Base-by-base conservation (phyloP, 2,113 vertebrate species). In the Carettochelys insculpta region DNA sequence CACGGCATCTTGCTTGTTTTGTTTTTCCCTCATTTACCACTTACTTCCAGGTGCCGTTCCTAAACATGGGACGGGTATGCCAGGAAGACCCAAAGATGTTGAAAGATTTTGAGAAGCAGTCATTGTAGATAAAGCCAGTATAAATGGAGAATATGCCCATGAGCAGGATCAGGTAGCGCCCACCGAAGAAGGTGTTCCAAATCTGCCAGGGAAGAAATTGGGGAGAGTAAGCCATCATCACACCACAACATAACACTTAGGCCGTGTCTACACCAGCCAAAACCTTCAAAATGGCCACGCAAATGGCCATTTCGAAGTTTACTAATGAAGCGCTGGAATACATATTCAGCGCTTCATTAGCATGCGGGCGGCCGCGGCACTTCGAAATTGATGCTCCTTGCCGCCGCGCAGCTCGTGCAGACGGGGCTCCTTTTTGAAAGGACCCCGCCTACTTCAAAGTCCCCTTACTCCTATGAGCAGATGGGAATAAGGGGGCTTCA, bases 101-200 rank as follows among this genome's bases (percentile, higher is more conserved):
- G 88, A 99, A 91, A 0, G 99, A 98, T 96, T 99, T 99, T 91
- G 99, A 98, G 98, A 99, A 99, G 94, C 99, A 99, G 97, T 99
- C 99, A 0, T 99, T 99, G 97, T 99, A 99, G 95, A 99, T 99
- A 90, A 99, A 98, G 61, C 99, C 99, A 0, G 99, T 99, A 97
- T 99, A 99, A 92, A 99, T 96, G 58, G 99, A 99, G 94, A 99
- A 99, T 52, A 99, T 96, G 17, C 98, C 98, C 99, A 99, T 99
- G 90, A 99, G 98, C 11, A 99, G 97, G 90, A 99, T 99, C 93
- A 99, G 97, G 93, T 99, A 99, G 65, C 99, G 98, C 1, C 99
- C 99, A 0, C 97, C 96, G 94, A 99, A 99, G 96, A 99, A 99
- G 5, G 97, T 99, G 25, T 96, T 98, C 99, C 99, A 99, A 87